Evolutionary conservation across 2,113 vertebrate genomes (phyloP), one percentile per base, ranked within the genome.

Genomic region (Channa maculata): DNA sequence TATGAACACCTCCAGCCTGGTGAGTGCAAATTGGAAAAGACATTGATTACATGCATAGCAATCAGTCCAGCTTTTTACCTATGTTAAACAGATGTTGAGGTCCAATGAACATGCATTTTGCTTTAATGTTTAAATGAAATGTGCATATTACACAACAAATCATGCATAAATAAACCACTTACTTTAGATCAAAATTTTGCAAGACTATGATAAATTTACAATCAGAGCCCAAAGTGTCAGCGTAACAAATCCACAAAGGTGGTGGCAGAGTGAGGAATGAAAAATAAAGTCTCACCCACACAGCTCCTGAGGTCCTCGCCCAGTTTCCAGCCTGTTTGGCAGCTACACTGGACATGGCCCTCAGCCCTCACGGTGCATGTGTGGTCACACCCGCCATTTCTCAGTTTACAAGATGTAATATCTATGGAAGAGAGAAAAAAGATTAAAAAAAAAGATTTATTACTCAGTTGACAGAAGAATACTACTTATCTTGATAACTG

Each of bases 301-400:
- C 94, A 95, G 64, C 77, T 91, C 75, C 90, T 86, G 65, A 37
- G 69, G 84, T 95, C 90, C 3, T 69, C 5, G 2, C 36, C 85
- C 65, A 95, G 71, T 57, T 76, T 68, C 94, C 94, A 95, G 39
- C 94, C 93, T 1, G 72, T 54, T 65, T 41, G 88, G 83, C 95
- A 95, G 88, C 87, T 85, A 68, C 95, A 95, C 53, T 88, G 88
- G 46, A 94, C 59, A 0, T 38, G 81, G 3, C 90, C 89, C 49
- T 93, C 92, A 0, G 86, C 80, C 7, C 82, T 70, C 44, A 89
- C 38, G 0, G 72, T 76, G 49, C 95, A 95, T 1, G 50, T 3
- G 39, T 95, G 94, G 2, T 91, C 88, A 52, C 95, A 95, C 3
- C 95, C 95, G 0, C 94, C 94, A 34, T 95, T 95, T 76, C 93